These are phyloP conservation scores for Hepsetus odoe DNA, from an alignment of 2,113 vertebrate genomes.

Conservation along the genomic window DNA sequence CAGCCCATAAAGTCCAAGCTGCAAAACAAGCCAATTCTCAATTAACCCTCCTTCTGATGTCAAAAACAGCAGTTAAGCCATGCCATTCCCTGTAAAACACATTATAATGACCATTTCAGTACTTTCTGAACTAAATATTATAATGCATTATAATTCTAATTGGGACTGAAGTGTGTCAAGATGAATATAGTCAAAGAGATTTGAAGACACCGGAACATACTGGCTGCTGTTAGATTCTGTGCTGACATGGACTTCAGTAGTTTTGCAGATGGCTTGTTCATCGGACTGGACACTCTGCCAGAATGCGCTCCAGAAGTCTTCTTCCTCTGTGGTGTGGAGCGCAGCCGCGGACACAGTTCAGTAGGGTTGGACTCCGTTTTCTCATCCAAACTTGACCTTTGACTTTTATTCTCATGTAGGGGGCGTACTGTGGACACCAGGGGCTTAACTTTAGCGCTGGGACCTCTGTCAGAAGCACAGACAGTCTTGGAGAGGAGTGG, in stretches of 20 bases:
- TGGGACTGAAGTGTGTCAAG: too few species aligned
- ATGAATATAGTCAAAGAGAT: background rate
- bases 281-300: constrained; percentile 69
- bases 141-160: too few species aligned
- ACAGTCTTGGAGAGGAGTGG: constrained; percentile 37
- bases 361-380: constrained; percentile 31
- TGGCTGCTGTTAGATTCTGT: constrained; percentile 79
- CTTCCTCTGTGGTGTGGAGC: constrained; percentile 70
- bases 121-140: too few species aligned
- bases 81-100: too few species aligned
- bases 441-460: constrained; percentile 45
- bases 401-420: constrained; percentile 56
- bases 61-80: too few species aligned
- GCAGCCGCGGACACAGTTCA: constrained; percentile 33
- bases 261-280: constrained; percentile 47
- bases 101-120: too few species aligned
- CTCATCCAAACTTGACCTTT: constrained; percentile 28
- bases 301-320: constrained; percentile 65
- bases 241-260: constrained; percentile 84
- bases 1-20: too few species aligned
- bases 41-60: too few species aligned
- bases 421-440: constrained; percentile 68
- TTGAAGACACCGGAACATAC: constrained; percentile 67
- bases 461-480: background rate
- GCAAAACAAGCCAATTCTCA: too few species aligned